phyloP scores from a whole-genome alignment of 1,140 invertebrate species.

The Subanguina moxae region DNA sequence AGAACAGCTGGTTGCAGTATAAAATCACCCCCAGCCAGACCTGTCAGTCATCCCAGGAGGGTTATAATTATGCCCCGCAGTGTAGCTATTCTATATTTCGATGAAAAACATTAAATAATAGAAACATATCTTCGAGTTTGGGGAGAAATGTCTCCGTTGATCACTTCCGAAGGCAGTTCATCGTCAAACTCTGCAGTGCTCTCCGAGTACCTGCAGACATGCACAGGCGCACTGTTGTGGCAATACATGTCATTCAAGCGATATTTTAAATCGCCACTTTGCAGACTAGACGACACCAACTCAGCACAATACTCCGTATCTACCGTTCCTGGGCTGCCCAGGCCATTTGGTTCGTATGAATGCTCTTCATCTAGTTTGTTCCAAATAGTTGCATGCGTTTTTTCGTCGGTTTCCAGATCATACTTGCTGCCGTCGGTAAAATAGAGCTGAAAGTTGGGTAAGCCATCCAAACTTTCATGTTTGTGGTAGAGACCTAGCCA shows the following conservation, averaged over 20 bases:
- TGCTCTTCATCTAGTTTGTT: not conserved
- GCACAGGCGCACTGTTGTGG: no score
- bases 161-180: not conserved
- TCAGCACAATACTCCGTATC: no score
- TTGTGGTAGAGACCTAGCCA: not conserved
- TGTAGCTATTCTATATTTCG: no score
- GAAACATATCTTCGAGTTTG: not conserved
- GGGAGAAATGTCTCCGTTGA: not conserved
- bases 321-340: not conserved
- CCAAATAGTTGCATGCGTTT: not conserved
- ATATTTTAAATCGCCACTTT: no score
- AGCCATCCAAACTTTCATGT: not conserved
- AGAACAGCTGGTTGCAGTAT: no score
- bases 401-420: not conserved
- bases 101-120: no score
- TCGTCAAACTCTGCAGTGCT: not conserved
- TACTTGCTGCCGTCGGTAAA: not conserved
- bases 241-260: no score
- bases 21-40: no score
- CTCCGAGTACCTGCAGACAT: not conserved
- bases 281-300: no score
- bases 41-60: no score
- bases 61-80: no score
- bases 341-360: not conserved
- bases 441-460: not conserved